Evolutionary conservation across 2,797 vertebrate species (phyloP).

Genomic region (Clarias pachynema): DNA sequence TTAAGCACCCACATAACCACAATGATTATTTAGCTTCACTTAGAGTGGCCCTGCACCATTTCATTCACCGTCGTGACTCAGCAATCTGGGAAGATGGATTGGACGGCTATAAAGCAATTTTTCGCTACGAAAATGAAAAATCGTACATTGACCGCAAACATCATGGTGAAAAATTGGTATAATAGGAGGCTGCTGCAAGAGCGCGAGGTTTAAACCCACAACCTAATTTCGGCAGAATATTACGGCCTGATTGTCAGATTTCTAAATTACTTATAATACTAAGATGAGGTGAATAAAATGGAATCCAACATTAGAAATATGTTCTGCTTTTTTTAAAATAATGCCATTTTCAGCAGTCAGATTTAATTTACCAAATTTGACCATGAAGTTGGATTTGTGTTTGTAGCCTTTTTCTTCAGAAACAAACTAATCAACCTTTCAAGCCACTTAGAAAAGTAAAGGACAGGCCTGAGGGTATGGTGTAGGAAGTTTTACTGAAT

Average conservation of each 20-base stretch:
- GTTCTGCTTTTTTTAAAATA: neutral
- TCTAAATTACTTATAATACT: neutral
- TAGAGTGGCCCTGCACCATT: neutral
- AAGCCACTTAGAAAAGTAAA: neutral
- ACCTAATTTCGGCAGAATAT: neutral
- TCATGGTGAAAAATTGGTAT: neutral
- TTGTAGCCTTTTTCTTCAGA: neutral
- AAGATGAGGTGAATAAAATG: neutral
- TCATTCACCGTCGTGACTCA: neutral
- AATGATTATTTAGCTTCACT: conserved; percentile 9
- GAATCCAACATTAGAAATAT: neutral
- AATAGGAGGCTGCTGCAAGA: neutral
- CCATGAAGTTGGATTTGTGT: neutral
- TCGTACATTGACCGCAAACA: neutral
- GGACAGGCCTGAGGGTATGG: neutral
- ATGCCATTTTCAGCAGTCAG: neutral
- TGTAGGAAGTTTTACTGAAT: neutral
- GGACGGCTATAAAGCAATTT: neutral
- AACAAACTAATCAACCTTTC: neutral
- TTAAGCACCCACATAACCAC: conserved; percentile 9
- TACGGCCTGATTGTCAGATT: neutral
- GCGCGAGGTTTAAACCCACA: neutral
- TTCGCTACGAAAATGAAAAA: neutral
- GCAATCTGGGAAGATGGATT: neutral
- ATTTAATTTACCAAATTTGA: neutral